Evolutionary conservation across 1,140 invertebrate genomes (phyloP), one percentile per base, ranked within the genome.

Genomic region (Pseudomyrmex pallidus): DNA sequence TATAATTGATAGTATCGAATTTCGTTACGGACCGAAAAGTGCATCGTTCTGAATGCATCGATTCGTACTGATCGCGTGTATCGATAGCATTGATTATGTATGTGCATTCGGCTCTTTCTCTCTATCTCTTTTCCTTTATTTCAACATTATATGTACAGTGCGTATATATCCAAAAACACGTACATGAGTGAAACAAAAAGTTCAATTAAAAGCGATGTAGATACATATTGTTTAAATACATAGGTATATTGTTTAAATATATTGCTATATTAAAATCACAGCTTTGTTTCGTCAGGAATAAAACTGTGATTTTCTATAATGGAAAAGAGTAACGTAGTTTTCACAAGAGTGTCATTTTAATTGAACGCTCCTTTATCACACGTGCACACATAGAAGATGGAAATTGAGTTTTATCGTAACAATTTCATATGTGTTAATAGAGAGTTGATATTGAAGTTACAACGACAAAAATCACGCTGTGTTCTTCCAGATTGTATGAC

Each of bases 71-170:
- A 70, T 84, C 57, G 56, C 44, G 48, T 62, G 57, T 56, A 84
- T 2, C 48, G 83, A 84, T 84, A 67, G 17, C 57, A 57, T 84
- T 80, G 83, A 84, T 84, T 84, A 84, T 84, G 74, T 80, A 80
- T 72, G 57, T 44, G 59, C 48, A 8, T 56, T 25, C 25, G 35
- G n/a, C 56, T 64, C 56, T 64, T 61, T 85, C 57, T 56, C 67
- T 35, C 44, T 35, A 35, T 35, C 5, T 35, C 56, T 15, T 13
- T 57, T 56, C 10, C n/a, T 13, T 64, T 67, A 67, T 63, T 84
- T 87, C 52, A 44, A 67, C 73, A 76, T 59, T 59, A 63, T 54
- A 59, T 48, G 13, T 61, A 83, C 46, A 35, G 5, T 52, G 15
- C 35, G 35, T 35, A 35, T 35, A 25, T 20, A 56, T 74, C n/a